Evolutionary conservation across 2,797 vertebrate genomes (phyloP).

Genomic region (Babyrousa celebensis): DNA sequence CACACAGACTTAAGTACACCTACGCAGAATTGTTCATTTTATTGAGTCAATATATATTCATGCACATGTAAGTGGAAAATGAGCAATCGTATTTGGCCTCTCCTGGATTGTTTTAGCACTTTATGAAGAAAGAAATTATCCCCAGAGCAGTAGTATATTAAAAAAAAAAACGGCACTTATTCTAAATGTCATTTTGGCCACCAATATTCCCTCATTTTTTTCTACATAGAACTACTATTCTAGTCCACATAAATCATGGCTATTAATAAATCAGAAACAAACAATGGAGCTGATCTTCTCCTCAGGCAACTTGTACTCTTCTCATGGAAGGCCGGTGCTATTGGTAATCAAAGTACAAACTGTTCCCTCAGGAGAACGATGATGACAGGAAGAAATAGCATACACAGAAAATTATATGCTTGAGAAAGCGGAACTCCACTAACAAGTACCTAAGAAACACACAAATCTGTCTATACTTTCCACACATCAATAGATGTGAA

Average conservation of each 20-base stretch:
- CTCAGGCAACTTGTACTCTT: conserved; percentile 5
- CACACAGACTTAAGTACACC: background rate
- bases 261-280: conserved; percentile 15
- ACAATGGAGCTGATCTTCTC: background rate
- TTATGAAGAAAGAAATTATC: background rate
- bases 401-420: background rate
- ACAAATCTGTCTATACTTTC: background rate
- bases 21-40: background rate
- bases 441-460: background rate
- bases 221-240: background rate
- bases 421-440: background rate
- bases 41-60: background rate
- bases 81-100: background rate
- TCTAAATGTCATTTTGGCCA: background rate
- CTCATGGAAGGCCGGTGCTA: background rate
- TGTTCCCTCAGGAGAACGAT: background rate
- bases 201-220: background rate
- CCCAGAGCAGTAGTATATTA: background rate
- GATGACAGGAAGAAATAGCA: background rate
- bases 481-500: background rate
- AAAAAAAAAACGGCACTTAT: background rate
- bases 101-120: background rate
- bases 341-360: background rate
- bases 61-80: too few relatives aligned
- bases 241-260: background rate